Conservation (phyloP, 1,140 invertebrate species). For the Drosophila hydei region DNA sequence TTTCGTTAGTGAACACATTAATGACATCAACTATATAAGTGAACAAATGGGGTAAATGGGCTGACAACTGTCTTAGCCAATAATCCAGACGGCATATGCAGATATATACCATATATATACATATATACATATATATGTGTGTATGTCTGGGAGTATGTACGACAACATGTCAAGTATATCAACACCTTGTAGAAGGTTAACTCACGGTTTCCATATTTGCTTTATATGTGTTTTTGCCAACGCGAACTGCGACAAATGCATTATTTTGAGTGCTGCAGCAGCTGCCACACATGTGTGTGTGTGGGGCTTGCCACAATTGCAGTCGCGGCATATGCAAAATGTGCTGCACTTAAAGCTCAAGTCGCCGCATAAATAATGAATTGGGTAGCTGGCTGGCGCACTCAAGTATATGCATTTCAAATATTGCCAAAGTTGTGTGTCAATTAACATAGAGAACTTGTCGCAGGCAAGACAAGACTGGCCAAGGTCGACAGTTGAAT, state of each 20-base stretch:
- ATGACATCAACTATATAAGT: constrained; percentile 45
- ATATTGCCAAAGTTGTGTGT: constrained; percentile 53
- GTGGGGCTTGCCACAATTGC: constrained; percentile 29
- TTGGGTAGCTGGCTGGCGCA: constrained; percentile 8
- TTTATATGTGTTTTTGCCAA: background rate
- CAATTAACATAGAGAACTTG: constrained; percentile 57
- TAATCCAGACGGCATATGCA: constrained; percentile 26
- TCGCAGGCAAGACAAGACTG: background rate
- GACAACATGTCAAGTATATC: background rate
- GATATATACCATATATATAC: too few species aligned
- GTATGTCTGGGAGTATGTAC: background rate
- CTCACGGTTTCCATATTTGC: constrained; percentile 30
- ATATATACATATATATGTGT: background rate
- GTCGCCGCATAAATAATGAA: constrained; percentile 24
- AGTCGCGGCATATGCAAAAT: constrained; percentile 41
- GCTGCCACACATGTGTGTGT: background rate
- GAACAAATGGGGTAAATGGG: background rate
- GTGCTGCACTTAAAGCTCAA: constrained; percentile 50
- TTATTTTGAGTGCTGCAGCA: constrained; percentile 2
- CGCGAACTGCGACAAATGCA: background rate
- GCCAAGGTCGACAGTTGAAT: constrained; percentile 11
- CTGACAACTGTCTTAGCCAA: constrained; percentile 53
- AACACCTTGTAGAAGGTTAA: background rate
- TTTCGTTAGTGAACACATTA: constrained; percentile 74
- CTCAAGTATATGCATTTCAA: constrained; percentile 37